Conservation (phyloP, 2,113 vertebrate genomes). For the Spheniscus mendiculus region DNA sequence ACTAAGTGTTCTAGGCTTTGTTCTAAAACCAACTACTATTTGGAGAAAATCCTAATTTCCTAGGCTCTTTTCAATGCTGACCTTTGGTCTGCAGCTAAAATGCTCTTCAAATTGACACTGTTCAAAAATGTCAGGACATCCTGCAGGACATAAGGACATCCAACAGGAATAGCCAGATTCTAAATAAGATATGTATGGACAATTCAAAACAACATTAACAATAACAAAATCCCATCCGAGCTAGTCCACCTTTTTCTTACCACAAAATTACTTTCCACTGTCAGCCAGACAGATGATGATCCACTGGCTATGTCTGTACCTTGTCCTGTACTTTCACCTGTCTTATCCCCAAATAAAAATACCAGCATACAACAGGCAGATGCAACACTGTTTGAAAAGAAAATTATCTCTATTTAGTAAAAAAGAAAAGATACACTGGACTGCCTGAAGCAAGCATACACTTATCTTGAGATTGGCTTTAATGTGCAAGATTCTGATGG, state of each 20-base stretch:
- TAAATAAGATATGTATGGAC: rapidly evolving
- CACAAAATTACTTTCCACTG: background rate
- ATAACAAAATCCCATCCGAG: rapidly evolving
- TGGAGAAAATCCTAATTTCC: background rate
- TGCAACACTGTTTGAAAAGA: background rate
- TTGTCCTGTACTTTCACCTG: background rate
- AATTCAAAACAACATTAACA: background rate
- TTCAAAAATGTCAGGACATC: background rate
- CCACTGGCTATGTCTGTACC: background rate
- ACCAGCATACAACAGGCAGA: background rate
- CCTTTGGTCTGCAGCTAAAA: background rate
- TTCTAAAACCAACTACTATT: background rate
- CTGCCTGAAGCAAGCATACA: background rate
- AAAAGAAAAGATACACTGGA: background rate
- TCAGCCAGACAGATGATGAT: background rate
- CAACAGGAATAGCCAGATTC: background rate
- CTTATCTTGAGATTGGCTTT: background rate
- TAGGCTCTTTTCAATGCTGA: background rate
- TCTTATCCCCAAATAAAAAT: background rate
- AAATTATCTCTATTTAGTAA: background rate
- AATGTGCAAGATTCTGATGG: background rate
- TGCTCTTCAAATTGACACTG: background rate
- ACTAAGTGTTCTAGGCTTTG: background rate
- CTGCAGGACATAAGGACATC: background rate
- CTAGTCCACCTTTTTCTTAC: background rate